Percentiles rank a stretch among this genome's conserved stretches.
These are phyloP conservation scores for Psephotus haematonotus DNA, from an alignment of 2,113 vertebrate genomes.

Conservation along the genomic window DNA sequence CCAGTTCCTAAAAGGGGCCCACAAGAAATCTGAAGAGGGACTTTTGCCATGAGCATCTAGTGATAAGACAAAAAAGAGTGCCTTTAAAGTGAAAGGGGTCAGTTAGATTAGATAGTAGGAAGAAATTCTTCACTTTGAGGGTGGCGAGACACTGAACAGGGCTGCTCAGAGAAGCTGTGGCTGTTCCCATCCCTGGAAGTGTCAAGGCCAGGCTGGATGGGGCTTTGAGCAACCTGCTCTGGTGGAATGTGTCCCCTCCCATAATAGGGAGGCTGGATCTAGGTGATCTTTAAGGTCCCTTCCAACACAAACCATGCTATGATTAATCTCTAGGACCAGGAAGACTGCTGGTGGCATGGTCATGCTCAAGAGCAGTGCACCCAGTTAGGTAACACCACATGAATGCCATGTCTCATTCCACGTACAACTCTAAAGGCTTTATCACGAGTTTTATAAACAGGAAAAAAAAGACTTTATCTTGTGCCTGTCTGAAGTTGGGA, in stretches of 20 bases:
- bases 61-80: background rate
- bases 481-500: background rate
- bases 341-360: background rate
- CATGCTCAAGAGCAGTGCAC: fast-evolving
- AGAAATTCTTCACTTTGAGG: background rate
- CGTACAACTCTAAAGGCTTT: background rate
- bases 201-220: background rate
- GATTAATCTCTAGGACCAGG: background rate
- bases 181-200: background rate
- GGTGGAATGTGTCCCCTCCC: background rate
- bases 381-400: background rate
- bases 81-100: background rate
- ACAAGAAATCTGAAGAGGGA: background rate
- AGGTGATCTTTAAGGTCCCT: background rate
- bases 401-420: fast-evolving
- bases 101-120: background rate
- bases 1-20: background rate
- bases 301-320: background rate
- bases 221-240: background rate
- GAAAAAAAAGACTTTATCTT: background rate
- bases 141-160: background rate
- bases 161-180: background rate
- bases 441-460: background rate
- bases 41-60: background rate
- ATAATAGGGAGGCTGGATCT: background rate